Percentiles rank a stretch among this genome's conserved stretches.
Evolutionary conservation across 2,113 vertebrate species (phyloP).

Genomic region (Astatotilapia flaviijosephi): DNA sequence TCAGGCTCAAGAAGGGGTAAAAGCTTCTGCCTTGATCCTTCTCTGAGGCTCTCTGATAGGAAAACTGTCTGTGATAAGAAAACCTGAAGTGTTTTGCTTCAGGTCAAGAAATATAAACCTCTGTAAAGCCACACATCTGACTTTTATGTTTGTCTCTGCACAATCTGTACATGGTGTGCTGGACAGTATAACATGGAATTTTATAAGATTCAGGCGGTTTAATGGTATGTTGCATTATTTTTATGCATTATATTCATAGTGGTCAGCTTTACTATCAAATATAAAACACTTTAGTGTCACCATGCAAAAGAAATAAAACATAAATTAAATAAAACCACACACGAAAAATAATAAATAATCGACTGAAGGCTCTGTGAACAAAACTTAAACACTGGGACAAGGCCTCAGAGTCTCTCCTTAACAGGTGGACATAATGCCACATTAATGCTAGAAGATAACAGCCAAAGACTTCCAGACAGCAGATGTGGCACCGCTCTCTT

Average conservation of each 20-base stretch:
- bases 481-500: background rate
- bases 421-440: background rate
- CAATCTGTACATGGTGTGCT: background rate
- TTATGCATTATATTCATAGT: background rate
- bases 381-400: background rate
- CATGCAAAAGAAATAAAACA: background rate
- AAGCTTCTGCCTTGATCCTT: background rate
- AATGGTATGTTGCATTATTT: background rate
- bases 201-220: background rate
- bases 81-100: background rate
- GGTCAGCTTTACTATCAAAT: background rate
- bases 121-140: background rate
- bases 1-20: background rate
- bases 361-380: rapidly evolving
- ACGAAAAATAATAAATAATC: background rate
- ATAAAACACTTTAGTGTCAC: background rate
- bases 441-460: background rate
- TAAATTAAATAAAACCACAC: background rate
- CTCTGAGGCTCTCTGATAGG: background rate
- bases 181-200: background rate
- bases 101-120: background rate
- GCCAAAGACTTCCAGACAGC: background rate
- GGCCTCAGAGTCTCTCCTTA: background rate
- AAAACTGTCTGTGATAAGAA: background rate
- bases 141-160: background rate